Evolutionary conservation across 2,113 vertebrate species (phyloP).

Genomic region (Cyphomyrus discorhynchus): DNA sequence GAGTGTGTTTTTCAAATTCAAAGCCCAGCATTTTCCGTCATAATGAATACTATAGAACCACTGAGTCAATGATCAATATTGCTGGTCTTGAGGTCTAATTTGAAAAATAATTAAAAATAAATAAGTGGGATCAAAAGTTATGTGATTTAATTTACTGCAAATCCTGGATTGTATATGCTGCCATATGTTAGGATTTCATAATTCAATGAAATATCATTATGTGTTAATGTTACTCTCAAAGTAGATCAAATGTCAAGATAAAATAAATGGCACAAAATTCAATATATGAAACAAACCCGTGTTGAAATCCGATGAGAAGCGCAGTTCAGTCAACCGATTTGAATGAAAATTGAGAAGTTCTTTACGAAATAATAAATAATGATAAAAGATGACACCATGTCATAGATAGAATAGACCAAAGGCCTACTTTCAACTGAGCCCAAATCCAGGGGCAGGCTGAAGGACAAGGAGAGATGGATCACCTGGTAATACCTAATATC

Average conservation of each 20-base stretch:
- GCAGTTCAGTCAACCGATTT: not conserved
- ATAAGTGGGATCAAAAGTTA: not conserved
- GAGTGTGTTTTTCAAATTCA: not conserved
- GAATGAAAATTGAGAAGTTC: not conserved
- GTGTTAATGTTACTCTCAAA: not conserved
- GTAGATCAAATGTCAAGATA: not conserved
- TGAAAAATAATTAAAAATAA: not conserved
- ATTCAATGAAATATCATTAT: not conserved
- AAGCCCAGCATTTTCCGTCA: not conserved
- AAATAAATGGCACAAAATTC: not conserved
- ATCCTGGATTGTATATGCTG: not conserved
- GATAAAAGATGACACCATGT: not conserved
- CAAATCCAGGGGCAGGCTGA: not conserved
- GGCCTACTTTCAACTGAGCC: not conserved
- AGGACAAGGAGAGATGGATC: not conserved
- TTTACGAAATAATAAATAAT: not conserved
- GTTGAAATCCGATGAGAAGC: not conserved
- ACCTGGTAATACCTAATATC: not conserved
- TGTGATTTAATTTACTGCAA: not conserved
- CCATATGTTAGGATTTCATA: not conserved
- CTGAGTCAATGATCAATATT: not conserved
- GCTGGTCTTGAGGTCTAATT: not conserved
- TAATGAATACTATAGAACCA: not conserved
- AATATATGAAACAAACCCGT: not conserved
- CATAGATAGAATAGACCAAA: not conserved